Base-by-base conservation (phyloP, 2,113 vertebrate genomes). In the Psilopogon haemacephalus region DNA sequence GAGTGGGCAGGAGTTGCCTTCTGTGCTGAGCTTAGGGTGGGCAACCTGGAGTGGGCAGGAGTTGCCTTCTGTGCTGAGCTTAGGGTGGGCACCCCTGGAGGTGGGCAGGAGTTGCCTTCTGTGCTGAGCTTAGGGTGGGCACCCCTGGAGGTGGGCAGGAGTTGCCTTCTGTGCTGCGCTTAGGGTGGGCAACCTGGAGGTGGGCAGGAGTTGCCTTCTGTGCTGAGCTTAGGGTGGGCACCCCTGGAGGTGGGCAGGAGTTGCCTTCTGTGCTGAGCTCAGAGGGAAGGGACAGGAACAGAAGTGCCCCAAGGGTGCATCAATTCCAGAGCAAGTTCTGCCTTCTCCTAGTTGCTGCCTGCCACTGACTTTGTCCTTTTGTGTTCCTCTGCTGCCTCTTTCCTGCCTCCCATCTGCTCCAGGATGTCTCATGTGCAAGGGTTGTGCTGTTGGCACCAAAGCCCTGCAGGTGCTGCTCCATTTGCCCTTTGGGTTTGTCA, bases 401-500 rank as follows among this genome's bases (percentile, higher is more conserved):
- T 80, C 68, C 93, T 94, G 94, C 92, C 88, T 72, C 70, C 2
- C 0, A 1, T 84, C 65, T 77, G 78, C 50, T 84, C 62, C 70
- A 88, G 90, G 90, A 95, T 46, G 90, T 90, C 58, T 77, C 67
- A 42, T 71, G 70, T 90, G 77, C 81, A 90, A 91, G 50, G 58
- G 42, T 69, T 93, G 55, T 3, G 3, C 62, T 73, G 74, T 82
- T 62, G 67, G 77, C 63, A 95, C 84, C 87, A 84, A 95, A 93
- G 84, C 84, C 78, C 37, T 83, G 80, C 63, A 73, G 83, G 80
- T 88, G 65, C 59, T 89, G 90, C 86, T 86, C 8, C n/a, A 68
- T 89, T 75, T 96, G 94, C 76, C 83, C 59, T 76, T 78, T 84
- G 93, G 73, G 86, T 81, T 94, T 73, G 79, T 83, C 59, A 67